phyloP scores from a whole-genome alignment of 2,797 vertebrate species.

The Gallinago nigripennis region DNA sequence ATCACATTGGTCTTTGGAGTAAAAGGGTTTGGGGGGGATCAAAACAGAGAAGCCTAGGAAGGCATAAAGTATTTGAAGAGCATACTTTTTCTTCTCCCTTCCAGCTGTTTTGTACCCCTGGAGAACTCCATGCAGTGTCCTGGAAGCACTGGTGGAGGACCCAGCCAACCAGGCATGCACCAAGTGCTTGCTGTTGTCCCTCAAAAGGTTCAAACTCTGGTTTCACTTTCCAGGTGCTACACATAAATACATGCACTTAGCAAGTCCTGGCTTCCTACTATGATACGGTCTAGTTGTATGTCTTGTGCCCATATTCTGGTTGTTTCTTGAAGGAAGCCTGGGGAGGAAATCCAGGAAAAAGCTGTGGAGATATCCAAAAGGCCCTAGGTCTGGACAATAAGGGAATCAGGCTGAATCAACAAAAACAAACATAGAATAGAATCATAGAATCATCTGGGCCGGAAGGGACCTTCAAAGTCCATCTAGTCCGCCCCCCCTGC shows the following conservation, averaged over 20 bases:
- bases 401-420: background rate
- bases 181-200: background rate
- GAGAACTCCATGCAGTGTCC: background rate
- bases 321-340: background rate
- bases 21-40: background rate
- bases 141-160: background rate
- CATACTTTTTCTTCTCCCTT: background rate
- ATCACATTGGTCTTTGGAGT: background rate
- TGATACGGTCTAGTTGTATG: background rate
- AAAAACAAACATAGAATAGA: background rate
- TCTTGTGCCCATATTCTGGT: background rate
- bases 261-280: background rate
- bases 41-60: background rate
- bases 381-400: background rate
- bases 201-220: background rate
- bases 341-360: background rate
- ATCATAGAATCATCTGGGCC: too few species aligned
- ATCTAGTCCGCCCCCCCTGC: too few species aligned
- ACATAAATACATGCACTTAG: fast-evolving
- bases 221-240: background rate
- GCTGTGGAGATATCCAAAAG: background rate
- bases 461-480: too few species aligned
- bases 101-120: background rate
- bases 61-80: background rate
- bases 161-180: fast-evolving